phyloP scores from a whole-genome alignment of 2,113 vertebrate genomes.

The Cyprinodon tularosa region DNA sequence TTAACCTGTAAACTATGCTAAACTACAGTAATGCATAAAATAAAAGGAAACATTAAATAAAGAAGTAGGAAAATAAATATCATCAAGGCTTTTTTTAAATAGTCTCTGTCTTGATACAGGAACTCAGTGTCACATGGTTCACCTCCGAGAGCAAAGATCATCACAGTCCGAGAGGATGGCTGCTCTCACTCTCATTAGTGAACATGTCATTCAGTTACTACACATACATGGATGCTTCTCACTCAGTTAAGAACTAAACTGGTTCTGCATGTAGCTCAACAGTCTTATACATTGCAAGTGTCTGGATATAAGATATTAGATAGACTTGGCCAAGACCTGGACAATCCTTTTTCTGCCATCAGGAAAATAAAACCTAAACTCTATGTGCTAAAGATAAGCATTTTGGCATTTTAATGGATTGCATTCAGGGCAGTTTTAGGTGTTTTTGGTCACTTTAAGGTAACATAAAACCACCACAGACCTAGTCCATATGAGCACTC shows the following conservation, averaged over 20 bases:
- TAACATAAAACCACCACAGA: conserved; percentile 66
- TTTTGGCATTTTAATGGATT: conserved; percentile 73
- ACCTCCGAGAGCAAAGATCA: conserved; percentile 73
- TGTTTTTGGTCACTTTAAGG: conserved; percentile 76
- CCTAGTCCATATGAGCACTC: conserved; percentile 66
- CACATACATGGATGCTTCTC: conserved; percentile 58
- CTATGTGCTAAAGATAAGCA: conserved; percentile 67
- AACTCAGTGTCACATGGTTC: conserved; percentile 73
- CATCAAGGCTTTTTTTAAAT: conserved; percentile 83
- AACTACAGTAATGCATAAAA: conserved; percentile 81
- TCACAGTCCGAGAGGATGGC: conserved; percentile 67
- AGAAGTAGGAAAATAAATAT: conserved; percentile 88
- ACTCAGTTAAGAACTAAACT: conserved; percentile 54
- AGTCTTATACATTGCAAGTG: conserved; percentile 71
- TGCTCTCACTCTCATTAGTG: conserved; percentile 59
- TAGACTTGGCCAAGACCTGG: conserved; percentile 50
- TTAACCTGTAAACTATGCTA: conserved; percentile 71
- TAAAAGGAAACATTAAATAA: conserved; percentile 81
- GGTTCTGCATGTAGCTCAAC: conserved; percentile 69
- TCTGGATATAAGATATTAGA: conserved; percentile 67
- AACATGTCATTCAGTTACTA: conserved; percentile 57
- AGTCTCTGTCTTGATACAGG: conserved; percentile 73
- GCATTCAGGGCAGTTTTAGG: conserved; percentile 75
- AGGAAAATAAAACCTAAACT: conserved; percentile 45
- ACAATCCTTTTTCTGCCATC: conserved; percentile 59